Conservation (phyloP, 2,797 vertebrate genomes). For the Presbytis comata region DNA sequence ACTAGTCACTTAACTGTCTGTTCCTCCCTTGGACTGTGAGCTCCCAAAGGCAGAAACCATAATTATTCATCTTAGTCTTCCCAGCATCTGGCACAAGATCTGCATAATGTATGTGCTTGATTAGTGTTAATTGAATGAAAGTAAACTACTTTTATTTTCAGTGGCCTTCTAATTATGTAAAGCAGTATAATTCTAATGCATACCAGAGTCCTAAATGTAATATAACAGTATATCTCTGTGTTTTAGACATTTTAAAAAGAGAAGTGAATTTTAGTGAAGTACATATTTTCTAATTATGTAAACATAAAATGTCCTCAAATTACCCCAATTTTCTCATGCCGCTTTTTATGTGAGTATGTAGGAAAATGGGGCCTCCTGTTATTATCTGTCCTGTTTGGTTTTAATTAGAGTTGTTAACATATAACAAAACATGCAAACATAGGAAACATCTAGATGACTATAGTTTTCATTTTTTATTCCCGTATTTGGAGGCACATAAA, state of each 20-base stretch:
- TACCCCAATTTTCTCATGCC: not conserved
- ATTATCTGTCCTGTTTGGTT: slow-evolving; percentile 31
- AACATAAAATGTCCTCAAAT: slow-evolving; percentile 27
- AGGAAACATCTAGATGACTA: not conserved
- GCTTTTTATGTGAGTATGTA: not conserved
- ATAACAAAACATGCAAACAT: not conserved
- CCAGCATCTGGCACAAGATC: slow-evolving; percentile 50
- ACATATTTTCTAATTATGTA: slow-evolving; percentile 39
- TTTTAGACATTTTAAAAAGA: slow-evolving; percentile 31
- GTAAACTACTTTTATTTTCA: slow-evolving; percentile 69
- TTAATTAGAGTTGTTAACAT: slow-evolving; percentile 37
- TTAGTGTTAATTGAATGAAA: slow-evolving; percentile 64
- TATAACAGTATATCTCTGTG: not conserved
- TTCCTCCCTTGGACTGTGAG: not conserved
- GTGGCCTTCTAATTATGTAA: slow-evolving; percentile 61
- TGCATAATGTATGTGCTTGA: slow-evolving; percentile 57
- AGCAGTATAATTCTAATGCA: slow-evolving; percentile 28
- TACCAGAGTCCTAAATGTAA: slow-evolving; percentile 38
- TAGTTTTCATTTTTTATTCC: slow-evolving; percentile 11
- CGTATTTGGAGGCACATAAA: slow-evolving; percentile 14
- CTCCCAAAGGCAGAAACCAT: not conserved
- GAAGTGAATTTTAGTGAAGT: slow-evolving; percentile 45
- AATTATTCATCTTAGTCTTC: slow-evolving; percentile 59
- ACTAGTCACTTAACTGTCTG: not conserved
- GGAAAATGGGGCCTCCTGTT: slow-evolving; percentile 1